Percentiles rank a stretch among this genome's conserved stretches.
phyloP scores from a whole-genome alignment of 1,140 invertebrate species.

The Araneus ventricosus region DNA sequence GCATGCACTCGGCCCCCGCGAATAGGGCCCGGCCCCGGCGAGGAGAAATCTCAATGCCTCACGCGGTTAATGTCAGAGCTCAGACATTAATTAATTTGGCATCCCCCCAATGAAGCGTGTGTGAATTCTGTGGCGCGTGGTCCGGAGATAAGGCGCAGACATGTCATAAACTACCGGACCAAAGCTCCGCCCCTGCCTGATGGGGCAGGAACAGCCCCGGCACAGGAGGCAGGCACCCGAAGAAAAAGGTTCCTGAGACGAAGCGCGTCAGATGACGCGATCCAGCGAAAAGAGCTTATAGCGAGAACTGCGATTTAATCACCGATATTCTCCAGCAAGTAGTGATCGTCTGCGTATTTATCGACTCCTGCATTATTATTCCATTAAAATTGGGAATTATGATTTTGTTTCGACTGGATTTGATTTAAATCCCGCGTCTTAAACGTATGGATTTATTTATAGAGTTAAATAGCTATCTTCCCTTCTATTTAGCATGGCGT shows the following conservation, averaged over 20 bases:
- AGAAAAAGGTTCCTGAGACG: not conserved
- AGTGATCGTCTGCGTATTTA: too few relatives aligned
- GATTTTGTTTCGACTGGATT: too few relatives aligned
- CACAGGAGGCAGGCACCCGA: not conserved
- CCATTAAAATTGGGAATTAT: too few relatives aligned
- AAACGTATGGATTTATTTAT: too few relatives aligned
- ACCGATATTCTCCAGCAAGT: too few relatives aligned
- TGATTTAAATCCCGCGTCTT: too few relatives aligned
- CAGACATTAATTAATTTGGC: constrained; percentile 1
- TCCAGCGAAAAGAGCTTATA: not conserved
- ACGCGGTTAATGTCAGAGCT: not conserved
- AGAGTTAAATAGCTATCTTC: too few relatives aligned
- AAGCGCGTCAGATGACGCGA: not conserved
- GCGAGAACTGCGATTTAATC: not conserved
- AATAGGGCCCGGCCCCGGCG: not conserved
- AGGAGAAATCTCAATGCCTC: too few relatives aligned
- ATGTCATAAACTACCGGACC: not conserved
- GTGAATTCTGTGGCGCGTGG: not conserved
- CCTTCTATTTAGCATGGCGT: too few relatives aligned
- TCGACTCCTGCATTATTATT: too few relatives aligned
- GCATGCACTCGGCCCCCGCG: not conserved
- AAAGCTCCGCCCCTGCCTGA: too few relatives aligned
- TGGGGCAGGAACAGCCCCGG: not conserved
- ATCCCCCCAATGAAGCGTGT: not conserved
- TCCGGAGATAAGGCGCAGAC: not conserved